phyloP scores from a whole-genome alignment of 2,113 vertebrate species.

The Barnardius zonarius region DNA sequence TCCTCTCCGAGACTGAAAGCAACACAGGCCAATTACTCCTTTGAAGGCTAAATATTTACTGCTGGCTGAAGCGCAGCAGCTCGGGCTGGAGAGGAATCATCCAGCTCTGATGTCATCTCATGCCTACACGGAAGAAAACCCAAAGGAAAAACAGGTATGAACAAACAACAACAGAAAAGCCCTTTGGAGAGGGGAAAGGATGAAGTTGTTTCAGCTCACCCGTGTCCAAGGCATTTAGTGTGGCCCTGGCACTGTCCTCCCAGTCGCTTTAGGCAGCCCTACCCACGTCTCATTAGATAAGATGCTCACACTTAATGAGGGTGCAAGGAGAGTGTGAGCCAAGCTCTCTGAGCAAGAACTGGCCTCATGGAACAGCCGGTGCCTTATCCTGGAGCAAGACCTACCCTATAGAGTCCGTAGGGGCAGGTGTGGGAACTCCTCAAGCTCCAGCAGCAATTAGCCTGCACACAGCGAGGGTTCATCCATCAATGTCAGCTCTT shows the following conservation, averaged over 20 bases:
- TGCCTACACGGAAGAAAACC: conserved; percentile 9
- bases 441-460: background rate
- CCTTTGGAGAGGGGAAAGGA: background rate
- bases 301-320: background rate
- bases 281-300: background rate
- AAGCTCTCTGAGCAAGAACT: background rate
- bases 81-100: background rate
- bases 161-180: background rate
- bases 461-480: fast-evolving
- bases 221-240: background rate
- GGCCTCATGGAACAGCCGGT: background rate
- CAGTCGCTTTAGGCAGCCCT: background rate
- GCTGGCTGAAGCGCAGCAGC: background rate
- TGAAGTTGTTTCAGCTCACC: background rate
- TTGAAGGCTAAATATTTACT: conserved; percentile 59
- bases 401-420: background rate
- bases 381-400: background rate
- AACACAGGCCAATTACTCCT: conserved; percentile 17
- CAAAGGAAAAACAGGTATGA: background rate
- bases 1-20: background rate
- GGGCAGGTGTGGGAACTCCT: background rate
- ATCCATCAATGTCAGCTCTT: background rate
- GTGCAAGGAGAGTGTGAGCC: fast-evolving
- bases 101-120: conserved; percentile 22
- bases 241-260: background rate